Evolutionary conservation across 1,140 invertebrate genomes (phyloP), one percentile per base, ranked within the genome.

Genomic region (Archegozetes longisetosus): DNA sequence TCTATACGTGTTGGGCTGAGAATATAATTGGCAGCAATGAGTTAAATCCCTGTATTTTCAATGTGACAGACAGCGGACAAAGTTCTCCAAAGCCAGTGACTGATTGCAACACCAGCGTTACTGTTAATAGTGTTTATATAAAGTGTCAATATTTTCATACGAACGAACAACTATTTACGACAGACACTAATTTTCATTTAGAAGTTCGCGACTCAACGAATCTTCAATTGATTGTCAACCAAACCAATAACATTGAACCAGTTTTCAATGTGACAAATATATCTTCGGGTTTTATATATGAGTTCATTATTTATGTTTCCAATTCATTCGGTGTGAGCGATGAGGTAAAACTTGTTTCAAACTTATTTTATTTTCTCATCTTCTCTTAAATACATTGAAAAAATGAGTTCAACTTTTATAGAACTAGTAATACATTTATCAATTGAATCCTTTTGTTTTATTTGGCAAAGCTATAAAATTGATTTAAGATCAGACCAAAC

Each of bases 1-100:
- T 51, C 1, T 58, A 58, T 46, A n/a, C n/a, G 25, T 58, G 57
- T 40, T 58, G 57, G 57, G 57, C 57, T 2, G 17, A 58, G n/a
- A 58, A 58, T 58, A 2, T 24, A 17, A 14, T 58, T 25, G 57
- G 57, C 14, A 50, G 46, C 14, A 58, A 53, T 53, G 46, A 26
- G 12, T 14, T 49, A 14, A 47, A 49, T 20, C 57, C 57, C 2
- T 58, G 57, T 51, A 4, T 50, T 1, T 58, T 58, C 47, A 58
- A 58, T 51, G 23, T 58, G 13, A 58, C 57, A 6, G 50, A 4
- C 17, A 17, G 32, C 17, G 32, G 32, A 9, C 32, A 40, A 9
- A 40, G 6, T 40, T 6, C 17, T 6, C 32, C 32, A 40, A 40
- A 40, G 17, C 32, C 32, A 17, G 32, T 40, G 17, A 40, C 32